Percentiles rank a stretch among this genome's conserved stretches.
Conservation (phyloP, 92 coral and sea anemone genomes). For the Heteractis magnifica region DNA sequence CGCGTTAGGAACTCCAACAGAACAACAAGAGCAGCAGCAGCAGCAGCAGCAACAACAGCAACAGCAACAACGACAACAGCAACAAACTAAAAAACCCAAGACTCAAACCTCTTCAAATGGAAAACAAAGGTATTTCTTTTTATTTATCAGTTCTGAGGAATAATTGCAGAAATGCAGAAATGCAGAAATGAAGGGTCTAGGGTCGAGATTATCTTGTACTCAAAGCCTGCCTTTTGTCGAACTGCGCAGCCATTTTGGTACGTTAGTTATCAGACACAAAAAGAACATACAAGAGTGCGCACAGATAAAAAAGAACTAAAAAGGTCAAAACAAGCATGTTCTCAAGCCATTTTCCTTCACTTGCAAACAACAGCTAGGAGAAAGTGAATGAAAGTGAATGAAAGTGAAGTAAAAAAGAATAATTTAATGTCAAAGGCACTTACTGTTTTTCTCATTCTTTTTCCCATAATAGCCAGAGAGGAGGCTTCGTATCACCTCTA, state of each 20-base stretch:
- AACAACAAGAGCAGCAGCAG: not conserved
- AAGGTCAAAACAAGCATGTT: too few relatives aligned
- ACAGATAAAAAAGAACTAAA: too few relatives aligned
- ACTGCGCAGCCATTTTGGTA: too few relatives aligned
- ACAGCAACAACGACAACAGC: not conserved
- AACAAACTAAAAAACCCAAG: not conserved
- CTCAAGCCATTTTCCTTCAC: too few relatives aligned
- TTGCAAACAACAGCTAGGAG: too few relatives aligned
- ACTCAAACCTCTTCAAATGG: not conserved
- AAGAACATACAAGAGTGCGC: too few relatives aligned
- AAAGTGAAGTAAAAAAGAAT: not conserved
- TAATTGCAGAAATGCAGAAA: not conserved
- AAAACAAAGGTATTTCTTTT: not conserved
- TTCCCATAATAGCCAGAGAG: not conserved
- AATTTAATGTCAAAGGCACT: not conserved
- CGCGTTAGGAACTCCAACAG: conserved; percentile 14
- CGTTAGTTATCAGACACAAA: too few relatives aligned
- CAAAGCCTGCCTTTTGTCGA: too few relatives aligned
- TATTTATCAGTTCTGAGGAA: not conserved
- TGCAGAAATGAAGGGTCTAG: not conserved
- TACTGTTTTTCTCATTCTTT: not conserved
- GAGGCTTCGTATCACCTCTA: conserved; percentile 55
- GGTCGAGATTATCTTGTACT: too few relatives aligned
- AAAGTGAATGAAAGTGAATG: too few relatives aligned
- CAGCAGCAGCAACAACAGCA: not conserved